Evolutionary conservation across 2,113 vertebrate species (phyloP).

Genomic region (Acanthochromis polyacanthus): DNA sequence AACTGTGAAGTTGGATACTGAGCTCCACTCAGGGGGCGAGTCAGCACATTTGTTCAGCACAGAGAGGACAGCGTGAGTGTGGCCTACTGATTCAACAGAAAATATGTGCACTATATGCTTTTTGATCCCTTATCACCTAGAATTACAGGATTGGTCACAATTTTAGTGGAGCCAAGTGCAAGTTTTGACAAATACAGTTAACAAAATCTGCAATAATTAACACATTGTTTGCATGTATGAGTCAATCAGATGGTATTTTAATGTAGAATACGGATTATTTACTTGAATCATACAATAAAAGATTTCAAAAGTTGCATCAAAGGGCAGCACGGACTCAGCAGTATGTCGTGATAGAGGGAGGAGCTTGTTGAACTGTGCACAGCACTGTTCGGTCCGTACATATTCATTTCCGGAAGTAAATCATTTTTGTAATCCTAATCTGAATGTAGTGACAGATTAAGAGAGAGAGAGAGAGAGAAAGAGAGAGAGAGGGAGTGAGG

Average conservation of each 20-base stretch:
- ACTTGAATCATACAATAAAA: neutral
- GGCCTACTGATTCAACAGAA: constrained; percentile 29
- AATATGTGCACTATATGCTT: neutral
- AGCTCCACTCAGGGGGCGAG: constrained; percentile 30
- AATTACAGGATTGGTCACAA: neutral
- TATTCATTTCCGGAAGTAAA: constrained; percentile 86
- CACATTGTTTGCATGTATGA: neutral
- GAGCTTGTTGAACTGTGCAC: constrained; percentile 23
- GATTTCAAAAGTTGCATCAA: neutral
- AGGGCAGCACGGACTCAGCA: constrained; percentile 4
- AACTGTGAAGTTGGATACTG: constrained; percentile 16
- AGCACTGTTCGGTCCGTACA: constrained; percentile 50
- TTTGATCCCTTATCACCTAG: neutral
- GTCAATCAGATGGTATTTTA: neutral
- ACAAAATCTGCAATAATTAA: neutral
- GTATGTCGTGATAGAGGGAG: constrained; percentile 24
- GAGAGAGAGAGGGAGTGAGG: constrained; percentile 28
- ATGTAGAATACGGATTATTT: no score
- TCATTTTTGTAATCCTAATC: constrained; percentile 88
- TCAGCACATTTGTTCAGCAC: constrained; percentile 54
- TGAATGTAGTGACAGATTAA: constrained; percentile 83
- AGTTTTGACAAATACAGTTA: neutral
- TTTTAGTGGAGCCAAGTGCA: neutral
- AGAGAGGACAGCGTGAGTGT: neutral
- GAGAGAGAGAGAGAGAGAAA: constrained; percentile 41